Conservation (phyloP, 2,888 invertebrate genomes). For the Holacanthella duospinosa region DNA sequence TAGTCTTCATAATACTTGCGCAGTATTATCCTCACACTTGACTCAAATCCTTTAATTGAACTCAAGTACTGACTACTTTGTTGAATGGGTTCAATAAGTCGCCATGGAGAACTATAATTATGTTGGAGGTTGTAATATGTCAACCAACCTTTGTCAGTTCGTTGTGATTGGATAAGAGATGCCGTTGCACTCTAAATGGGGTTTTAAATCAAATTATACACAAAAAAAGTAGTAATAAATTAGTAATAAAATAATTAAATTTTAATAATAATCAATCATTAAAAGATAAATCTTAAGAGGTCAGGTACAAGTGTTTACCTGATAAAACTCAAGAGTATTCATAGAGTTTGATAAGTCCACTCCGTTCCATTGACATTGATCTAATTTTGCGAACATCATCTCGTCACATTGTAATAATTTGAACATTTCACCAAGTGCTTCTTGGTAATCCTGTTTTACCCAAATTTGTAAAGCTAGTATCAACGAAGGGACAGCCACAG, state of each 20-base stretch:
- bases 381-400: constrained; percentile 8
- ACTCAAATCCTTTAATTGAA: constrained; percentile 10
- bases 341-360: constrained; percentile 15
- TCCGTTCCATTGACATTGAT: constrained; percentile 23
- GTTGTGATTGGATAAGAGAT: constrained; percentile 4
- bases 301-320: constrained; percentile 14
- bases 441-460: constrained; percentile 11
- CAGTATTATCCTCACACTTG: constrained; percentile 28
- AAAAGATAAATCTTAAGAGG: constrained; percentile 9
- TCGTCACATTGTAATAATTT: constrained; percentile 20
- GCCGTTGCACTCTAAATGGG: no score
- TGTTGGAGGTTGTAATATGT: constrained; percentile 58
- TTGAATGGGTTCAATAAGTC: constrained; percentile 52
- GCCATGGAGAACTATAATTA: constrained; percentile 56
- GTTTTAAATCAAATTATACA: no score
- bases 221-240: not conserved
- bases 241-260: no score
- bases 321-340: constrained; percentile 11
- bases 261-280: not conserved
- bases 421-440: not conserved
- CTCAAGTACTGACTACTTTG: constrained; percentile 28
- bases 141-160: constrained; percentile 50
- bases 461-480: constrained; percentile 51
- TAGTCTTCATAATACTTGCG: constrained; percentile 48
- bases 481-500: constrained; percentile 42